These are phyloP conservation scores for Chrysomallon squamiferum DNA, from an alignment of 1,140 invertebrate genomes.

Conservation along the genomic window DNA sequence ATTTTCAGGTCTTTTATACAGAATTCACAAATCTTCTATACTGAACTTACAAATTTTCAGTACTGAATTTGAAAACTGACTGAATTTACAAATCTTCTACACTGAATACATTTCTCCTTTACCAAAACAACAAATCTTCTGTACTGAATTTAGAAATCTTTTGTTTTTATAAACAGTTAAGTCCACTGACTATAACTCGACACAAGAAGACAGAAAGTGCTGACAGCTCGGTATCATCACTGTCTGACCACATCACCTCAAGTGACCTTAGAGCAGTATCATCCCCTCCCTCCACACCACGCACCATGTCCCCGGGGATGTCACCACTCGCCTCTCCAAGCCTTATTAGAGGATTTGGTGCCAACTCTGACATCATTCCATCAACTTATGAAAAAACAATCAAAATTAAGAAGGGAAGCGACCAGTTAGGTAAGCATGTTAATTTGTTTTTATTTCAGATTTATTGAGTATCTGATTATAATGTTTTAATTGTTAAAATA, in stretches of 20 bases:
- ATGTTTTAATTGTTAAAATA: too few relatives aligned
- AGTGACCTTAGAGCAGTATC: constrained; percentile 58
- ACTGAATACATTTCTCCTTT: too few relatives aligned
- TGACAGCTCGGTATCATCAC: constrained; percentile 42
- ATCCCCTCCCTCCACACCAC: constrained; percentile 43
- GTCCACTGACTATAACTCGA: constrained; percentile 4
- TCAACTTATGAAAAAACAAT: constrained; percentile 69
- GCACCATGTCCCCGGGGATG: constrained; percentile 31
- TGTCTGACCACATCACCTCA: constrained; percentile 51
- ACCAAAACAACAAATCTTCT: too few relatives aligned
- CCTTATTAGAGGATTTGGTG: constrained; percentile 46
- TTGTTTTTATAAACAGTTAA: constrained; percentile 12
- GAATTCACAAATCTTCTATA: too few relatives aligned
- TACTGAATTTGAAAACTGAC: too few relatives aligned
- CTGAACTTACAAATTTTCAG: too few relatives aligned
- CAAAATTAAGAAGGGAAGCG: constrained; percentile 69
- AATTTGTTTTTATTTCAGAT: too few relatives aligned
- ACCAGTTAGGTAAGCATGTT: constrained; percentile 67
- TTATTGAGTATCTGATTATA: too few relatives aligned
- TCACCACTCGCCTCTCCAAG: constrained; percentile 51
- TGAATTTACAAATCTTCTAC: too few relatives aligned
- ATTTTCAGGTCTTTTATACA: too few relatives aligned
- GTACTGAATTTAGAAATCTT: too few relatives aligned
- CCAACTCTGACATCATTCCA: constrained; percentile 66
- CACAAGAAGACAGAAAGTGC: constrained; percentile 36